Percentiles rank a stretch among this genome's conserved stretches.
phyloP scores from a whole-genome alignment of 2,113 vertebrate genomes.

The Rhizomys pruinosus region DNA sequence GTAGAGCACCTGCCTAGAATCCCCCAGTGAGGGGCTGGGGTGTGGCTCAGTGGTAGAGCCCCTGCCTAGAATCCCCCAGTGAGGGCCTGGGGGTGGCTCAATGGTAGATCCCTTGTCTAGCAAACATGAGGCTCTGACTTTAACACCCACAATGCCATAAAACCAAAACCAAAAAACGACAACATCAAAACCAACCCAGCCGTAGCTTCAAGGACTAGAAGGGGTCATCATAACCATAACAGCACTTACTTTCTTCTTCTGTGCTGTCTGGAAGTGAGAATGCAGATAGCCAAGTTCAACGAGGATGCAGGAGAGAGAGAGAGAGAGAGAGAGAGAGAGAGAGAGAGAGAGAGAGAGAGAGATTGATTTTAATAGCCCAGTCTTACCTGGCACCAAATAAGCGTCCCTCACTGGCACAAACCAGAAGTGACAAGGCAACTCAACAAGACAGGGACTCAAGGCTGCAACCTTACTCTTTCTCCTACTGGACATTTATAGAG shows the following conservation, averaged over 20 bases:
- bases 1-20: neutral
- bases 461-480: neutral
- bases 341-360: neutral
- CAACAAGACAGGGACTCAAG: neutral
- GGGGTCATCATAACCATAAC: no score
- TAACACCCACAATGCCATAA: neutral
- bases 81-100: neutral
- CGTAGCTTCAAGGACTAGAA: no score
- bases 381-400: accelerated
- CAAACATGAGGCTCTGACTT: neutral
- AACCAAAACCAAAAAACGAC: no score
- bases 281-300: neutral
- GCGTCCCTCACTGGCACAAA: neutral
- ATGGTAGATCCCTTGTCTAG: neutral
- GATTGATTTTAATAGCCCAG: neutral
- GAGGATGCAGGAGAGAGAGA: neutral
- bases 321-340: neutral
- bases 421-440: neutral
- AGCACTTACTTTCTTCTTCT: constrained; percentile 70
- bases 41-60: neutral
- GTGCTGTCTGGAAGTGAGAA: constrained; percentile 39
- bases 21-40: neutral
- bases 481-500: accelerated
- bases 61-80: neutral
- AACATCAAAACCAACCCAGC: no score